These are phyloP conservation scores for Habroteleia sp. DNA, from an alignment of 2,888 invertebrate species.

Conservation along the genomic window DNA sequence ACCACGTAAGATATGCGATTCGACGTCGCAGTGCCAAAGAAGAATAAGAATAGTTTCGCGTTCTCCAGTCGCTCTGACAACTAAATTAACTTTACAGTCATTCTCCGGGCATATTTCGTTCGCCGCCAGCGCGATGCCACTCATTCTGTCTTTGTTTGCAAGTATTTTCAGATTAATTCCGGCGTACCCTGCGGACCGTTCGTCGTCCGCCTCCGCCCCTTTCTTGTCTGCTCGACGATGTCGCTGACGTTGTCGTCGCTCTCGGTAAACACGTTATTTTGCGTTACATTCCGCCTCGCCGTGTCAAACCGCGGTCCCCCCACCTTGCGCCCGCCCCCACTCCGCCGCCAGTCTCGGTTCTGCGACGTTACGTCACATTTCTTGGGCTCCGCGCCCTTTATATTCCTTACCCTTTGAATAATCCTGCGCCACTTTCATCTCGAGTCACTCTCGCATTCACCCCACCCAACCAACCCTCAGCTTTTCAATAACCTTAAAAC, in stretches of 20 bases:
- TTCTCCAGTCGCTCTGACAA: conserved; percentile 68
- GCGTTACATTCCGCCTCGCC: conserved; percentile 58
- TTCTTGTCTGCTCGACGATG: conserved; percentile 57
- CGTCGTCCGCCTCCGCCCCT: conserved; percentile 60
- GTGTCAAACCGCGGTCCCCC: conserved; percentile 49
- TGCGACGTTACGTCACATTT: conserved; percentile 42
- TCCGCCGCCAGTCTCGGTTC: background rate
- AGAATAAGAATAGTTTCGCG: conserved; percentile 64
- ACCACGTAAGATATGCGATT: conserved; percentile 23
- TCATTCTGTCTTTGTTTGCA: conserved; percentile 64
- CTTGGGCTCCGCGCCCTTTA: conserved; percentile 29
- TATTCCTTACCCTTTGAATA: conserved; percentile 40
- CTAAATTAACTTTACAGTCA: conserved; percentile 74
- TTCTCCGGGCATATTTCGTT: conserved; percentile 57
- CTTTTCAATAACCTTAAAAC: conserved; percentile 35
- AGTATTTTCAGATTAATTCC: conserved; percentile 70
- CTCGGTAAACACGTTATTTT: conserved; percentile 62
- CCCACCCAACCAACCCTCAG: conserved; percentile 3
- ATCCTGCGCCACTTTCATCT: conserved; percentile 33
- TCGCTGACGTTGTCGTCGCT: conserved; percentile 59
- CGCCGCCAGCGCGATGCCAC: conserved; percentile 50
- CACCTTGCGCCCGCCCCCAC: background rate
- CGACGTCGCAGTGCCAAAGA: conserved; percentile 35
- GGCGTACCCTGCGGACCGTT: conserved; percentile 60
- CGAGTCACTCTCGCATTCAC: conserved; percentile 23